Base-by-base conservation (phyloP, 2,797 vertebrate genomes). In the Macrochelys suwanniensis region DNA sequence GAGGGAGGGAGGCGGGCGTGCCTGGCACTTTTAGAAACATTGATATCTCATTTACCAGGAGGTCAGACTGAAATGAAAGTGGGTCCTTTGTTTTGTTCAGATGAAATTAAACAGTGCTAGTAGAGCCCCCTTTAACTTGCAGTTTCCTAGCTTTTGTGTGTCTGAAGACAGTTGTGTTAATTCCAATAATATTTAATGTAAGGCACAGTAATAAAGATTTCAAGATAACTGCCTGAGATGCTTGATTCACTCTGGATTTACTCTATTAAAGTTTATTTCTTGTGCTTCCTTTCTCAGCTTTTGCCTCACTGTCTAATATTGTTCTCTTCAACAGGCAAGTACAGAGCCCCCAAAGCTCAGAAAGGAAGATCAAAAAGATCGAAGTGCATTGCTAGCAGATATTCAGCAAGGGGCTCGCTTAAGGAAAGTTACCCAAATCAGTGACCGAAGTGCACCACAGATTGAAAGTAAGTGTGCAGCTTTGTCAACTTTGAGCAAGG, bases 381-480 rank as follows among this genome's bases (percentile, higher is more conserved):
- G 99, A 61, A 98, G 95, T 1, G 99, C 99, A 0, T 98, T 99
- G 76, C 76, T 99, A 95, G 98, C 99, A 2, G 99, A 99, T 74
- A 99, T 99, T 97, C 99, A 99, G 96, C 99, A 99, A 97, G 99
- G 99, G 97, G 96, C 99, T 90, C 98, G 97, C 84, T 97, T 99
- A 16, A 99, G 98, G 88, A 99, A 99, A 96, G 99, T 99, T 95
- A 95, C 98, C 0, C 99, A 99, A 93, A 98, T 99, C 98, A 99
- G 99, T 4, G 99, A 99, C 97, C 98, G 99, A 83, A 99, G 99
- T 0, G 98, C 98, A 31, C 99, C 99, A 0, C 96, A 97, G 25
- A 97, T 99, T 5, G 99, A 99, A 81, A 98, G 99, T 99, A 97
- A 99, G 99, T 98, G 33, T 7, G 3, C 42, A 26, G 21, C 50